Conservation (phyloP, 2,888 invertebrate genomes). For the Epinotia nisella region DNA sequence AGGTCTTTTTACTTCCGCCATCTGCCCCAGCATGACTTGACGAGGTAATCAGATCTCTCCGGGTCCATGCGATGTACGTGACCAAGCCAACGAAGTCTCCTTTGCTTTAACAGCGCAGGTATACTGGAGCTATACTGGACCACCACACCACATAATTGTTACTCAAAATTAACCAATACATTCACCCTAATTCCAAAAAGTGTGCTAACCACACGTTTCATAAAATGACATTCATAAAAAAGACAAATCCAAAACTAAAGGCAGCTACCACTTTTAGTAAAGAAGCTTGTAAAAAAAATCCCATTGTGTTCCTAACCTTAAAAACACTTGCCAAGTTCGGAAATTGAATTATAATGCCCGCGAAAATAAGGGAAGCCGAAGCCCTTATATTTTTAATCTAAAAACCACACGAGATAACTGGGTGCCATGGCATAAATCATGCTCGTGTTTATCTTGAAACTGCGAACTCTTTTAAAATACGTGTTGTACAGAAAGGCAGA, state of each 20-base stretch:
- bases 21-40: too few relatives aligned
- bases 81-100: too few relatives aligned
- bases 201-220: too few relatives aligned
- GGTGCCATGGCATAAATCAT: constrained; percentile 30
- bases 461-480: constrained; percentile 27
- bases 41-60: too few relatives aligned
- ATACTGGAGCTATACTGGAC: too few relatives aligned
- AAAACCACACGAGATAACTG: constrained; percentile 39
- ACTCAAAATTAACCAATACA: too few relatives aligned
- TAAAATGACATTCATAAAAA: too few relatives aligned
- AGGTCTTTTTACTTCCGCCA: too few relatives aligned
- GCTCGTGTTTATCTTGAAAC: constrained; percentile 38
- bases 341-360: constrained; percentile 40
- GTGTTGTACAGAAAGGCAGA: constrained; percentile 6
- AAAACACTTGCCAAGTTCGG: constrained; percentile 40
- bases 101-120: too few relatives aligned
- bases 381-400: constrained; percentile 42
- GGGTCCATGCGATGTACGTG: too few relatives aligned
- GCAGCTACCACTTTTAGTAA: not conserved
- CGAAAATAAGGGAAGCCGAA: constrained; percentile 31
- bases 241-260: not conserved
- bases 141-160: too few relatives aligned
- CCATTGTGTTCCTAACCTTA: constrained; percentile 20
- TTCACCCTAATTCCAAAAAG: too few relatives aligned
- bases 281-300: not conserved